A percentile compares a stretch with the other conserved stretches of the same genome.
Evolutionary conservation across 2,888 invertebrate species (phyloP).

Genomic region (Campoletis raptor): DNA sequence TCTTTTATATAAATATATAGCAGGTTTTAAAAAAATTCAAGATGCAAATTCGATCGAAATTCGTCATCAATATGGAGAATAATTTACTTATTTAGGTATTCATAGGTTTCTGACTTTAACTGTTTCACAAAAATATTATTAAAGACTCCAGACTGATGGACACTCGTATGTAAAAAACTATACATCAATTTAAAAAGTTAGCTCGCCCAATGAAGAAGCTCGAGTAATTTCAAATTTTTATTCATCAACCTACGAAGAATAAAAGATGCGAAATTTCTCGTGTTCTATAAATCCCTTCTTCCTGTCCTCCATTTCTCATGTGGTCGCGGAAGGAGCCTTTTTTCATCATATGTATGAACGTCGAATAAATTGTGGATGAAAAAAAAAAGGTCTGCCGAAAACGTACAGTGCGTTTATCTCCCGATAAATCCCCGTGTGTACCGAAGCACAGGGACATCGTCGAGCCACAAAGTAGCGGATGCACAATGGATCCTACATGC

Average conservation of each 20-base stretch:
- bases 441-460: slow-evolving; percentile 62
- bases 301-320: not conserved
- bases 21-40: too few species aligned
- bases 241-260: not conserved
- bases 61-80: not conserved
- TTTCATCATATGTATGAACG: slow-evolving; percentile 39
- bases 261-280: not conserved
- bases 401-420: slow-evolving; percentile 45
- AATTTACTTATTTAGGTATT: too few species aligned
- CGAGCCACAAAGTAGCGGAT: slow-evolving; percentile 66
- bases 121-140: not conserved
- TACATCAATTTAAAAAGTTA: too few species aligned
- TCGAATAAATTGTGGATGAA: slow-evolving; percentile 55
- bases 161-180: too few species aligned
- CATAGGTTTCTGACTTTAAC: too few species aligned
- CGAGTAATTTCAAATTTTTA: not conserved
- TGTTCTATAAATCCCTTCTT: not conserved
- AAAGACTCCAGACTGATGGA: too few species aligned
- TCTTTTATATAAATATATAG: too few species aligned
- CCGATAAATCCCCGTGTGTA: slow-evolving; percentile 69
- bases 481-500: slow-evolving; percentile 62
- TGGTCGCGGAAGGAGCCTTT: not conserved
- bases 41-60: not conserved
- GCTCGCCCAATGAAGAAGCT: too few species aligned
- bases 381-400: slow-evolving; percentile 56